Percentiles rank a stretch among this genome's conserved stretches.
These are phyloP conservation scores for Orthonevra nobilis DNA, from an alignment of 2,888 invertebrate genomes.

Conservation along the genomic window DNA sequence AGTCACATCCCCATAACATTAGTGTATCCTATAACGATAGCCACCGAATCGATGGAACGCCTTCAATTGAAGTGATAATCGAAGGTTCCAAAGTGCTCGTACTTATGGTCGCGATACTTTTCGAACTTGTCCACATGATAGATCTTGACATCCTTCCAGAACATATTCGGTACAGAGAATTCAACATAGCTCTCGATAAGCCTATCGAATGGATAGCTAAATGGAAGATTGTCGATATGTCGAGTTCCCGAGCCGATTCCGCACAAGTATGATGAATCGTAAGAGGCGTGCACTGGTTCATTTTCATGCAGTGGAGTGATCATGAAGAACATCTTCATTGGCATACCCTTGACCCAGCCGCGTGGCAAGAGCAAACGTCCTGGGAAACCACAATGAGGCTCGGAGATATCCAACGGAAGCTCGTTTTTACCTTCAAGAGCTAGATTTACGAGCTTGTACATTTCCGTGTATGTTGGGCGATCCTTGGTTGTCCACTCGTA, in stretches of 20 bases:
- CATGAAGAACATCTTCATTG: constrained; percentile 83
- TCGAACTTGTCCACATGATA: constrained; percentile 71
- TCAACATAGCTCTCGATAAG: constrained; percentile 82
- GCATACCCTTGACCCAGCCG: constrained; percentile 83
- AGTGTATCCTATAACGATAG: not conserved
- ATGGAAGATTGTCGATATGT: constrained; percentile 82
- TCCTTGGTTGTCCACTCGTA: constrained; percentile 82
- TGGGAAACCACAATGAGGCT: constrained; percentile 83
- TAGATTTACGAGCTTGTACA: constrained; percentile 80
- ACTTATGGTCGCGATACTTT: constrained; percentile 53
- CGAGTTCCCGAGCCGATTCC: constrained; percentile 81
- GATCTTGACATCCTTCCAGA: constrained; percentile 82
- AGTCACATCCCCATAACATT: not conserved
- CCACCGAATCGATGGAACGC: no score
- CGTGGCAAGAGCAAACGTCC: constrained; percentile 84
- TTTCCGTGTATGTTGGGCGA: constrained; percentile 79
- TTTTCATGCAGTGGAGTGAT: constrained; percentile 80
- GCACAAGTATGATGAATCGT: constrained; percentile 80
- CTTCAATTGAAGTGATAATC: constrained; percentile 13
- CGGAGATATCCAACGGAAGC: constrained; percentile 79
- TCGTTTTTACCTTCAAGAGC: constrained; percentile 80
- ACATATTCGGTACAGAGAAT: constrained; percentile 83
- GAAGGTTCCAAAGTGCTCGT: constrained; percentile 40
- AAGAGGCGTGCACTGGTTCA: constrained; percentile 74
- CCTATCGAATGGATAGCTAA: constrained; percentile 88